Conservation (phyloP, 1,140 invertebrate species). For the Danaus plexippus region DNA sequence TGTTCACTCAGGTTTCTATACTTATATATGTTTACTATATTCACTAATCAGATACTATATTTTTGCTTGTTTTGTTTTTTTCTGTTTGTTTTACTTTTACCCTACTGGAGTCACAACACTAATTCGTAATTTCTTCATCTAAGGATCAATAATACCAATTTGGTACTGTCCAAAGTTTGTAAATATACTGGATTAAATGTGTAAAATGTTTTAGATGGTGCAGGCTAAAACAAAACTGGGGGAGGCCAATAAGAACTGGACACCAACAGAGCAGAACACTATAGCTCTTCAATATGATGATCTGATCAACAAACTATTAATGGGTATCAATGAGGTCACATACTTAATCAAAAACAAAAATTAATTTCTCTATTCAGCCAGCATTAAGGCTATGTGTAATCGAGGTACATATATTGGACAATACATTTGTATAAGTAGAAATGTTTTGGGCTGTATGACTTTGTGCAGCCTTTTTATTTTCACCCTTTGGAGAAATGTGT, state of each 20-base stretch:
- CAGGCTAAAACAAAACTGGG: constrained; percentile 39
- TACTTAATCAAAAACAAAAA: constrained; percentile 48
- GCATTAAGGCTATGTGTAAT: too few species aligned
- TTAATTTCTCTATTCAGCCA: constrained; percentile 11
- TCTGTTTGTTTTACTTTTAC: neutral
- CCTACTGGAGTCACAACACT: too few species aligned
- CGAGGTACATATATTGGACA: too few species aligned
- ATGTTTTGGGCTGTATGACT: too few species aligned
- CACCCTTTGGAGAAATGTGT: too few species aligned
- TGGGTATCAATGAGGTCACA: constrained; percentile 49
- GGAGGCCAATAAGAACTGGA: constrained; percentile 38
- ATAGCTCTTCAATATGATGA: constrained; percentile 38
- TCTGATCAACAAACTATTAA: constrained; percentile 46
- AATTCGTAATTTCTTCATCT: too few species aligned
- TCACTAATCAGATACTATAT: neutral
- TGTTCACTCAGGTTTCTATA: constrained; percentile 47
- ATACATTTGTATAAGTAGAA: too few species aligned
- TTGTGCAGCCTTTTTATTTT: too few species aligned
- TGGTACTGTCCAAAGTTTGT: too few species aligned
- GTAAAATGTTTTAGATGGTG: constrained; percentile 44
- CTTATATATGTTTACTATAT: too few species aligned
- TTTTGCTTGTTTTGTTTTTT: constrained; percentile 2
- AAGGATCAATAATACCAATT: too few species aligned
- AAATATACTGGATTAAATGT: constrained; percentile 1
- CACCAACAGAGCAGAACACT: constrained; percentile 20